Conservation (phyloP, 2,113 vertebrate genomes). For the Phyllostomus hastatus region DNA sequence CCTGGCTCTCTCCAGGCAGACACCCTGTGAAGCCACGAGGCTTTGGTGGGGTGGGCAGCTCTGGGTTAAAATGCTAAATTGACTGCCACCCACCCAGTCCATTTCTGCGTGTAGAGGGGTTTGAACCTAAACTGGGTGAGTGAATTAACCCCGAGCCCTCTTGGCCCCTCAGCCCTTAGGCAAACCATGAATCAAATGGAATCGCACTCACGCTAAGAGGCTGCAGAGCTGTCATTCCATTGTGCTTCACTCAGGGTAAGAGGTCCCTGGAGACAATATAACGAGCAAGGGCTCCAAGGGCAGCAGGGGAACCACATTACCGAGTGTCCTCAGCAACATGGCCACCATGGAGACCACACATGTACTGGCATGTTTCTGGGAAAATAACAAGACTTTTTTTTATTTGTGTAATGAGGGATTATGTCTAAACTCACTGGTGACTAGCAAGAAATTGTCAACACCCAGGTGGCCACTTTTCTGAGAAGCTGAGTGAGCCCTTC, state of each 20-base stretch:
- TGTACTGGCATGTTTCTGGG: constrained; percentile 55
- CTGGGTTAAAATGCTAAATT: constrained; percentile 58
- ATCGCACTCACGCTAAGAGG: constrained; percentile 12
- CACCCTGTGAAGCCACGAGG: neutral
- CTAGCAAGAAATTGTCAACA: constrained; percentile 9
- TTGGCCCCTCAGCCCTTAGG: constrained; percentile 38
- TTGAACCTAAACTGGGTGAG: constrained; percentile 52
- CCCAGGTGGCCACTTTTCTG: constrained; percentile 34
- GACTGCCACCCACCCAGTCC: constrained; percentile 9
- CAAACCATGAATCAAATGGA: constrained; percentile 58
- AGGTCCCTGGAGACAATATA: constrained; percentile 47
- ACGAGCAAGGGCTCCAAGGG: neutral
- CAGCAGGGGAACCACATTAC: neutral
- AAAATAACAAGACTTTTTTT: constrained; percentile 46
- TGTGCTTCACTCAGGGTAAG: constrained; percentile 25
- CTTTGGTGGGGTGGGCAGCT: neutral
- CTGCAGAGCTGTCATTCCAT: constrained; percentile 50
- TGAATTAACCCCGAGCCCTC: constrained; percentile 57
- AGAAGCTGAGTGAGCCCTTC: neutral
- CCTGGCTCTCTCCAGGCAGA: neutral
- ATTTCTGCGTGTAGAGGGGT: constrained; percentile 42
- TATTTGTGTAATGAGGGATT: constrained; percentile 55
- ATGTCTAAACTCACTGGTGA: neutral
- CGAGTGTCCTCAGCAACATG: neutral
- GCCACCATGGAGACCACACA: constrained; percentile 9